Conservation (phyloP, 64 coral and sea anemone species). For the Trachythela sp. region DNA sequence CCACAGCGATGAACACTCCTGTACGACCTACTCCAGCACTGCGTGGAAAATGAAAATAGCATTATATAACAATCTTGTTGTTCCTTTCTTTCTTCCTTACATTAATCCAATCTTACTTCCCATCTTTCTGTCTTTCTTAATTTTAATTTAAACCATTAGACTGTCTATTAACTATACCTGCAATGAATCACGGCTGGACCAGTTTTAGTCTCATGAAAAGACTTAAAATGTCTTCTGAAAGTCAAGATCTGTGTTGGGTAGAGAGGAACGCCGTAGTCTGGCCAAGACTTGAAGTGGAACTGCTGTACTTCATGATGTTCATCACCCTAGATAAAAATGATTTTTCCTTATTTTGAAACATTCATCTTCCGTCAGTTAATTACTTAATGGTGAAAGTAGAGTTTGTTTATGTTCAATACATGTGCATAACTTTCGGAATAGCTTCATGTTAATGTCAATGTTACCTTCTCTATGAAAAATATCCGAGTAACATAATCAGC, state of each 20-base stretch:
- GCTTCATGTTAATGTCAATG: too few relatives aligned
- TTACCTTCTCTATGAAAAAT: background rate
- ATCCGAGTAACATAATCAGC: background rate
- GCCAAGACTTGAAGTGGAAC: background rate
- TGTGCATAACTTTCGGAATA: too few relatives aligned
- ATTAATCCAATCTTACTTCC: too few relatives aligned
- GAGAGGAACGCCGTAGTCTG: background rate
- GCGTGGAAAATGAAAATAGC: background rate
- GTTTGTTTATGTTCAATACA: background rate
- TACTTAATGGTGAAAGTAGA: too few relatives aligned
- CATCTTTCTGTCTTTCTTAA: too few relatives aligned
- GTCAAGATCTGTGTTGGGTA: background rate
- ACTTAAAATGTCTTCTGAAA: background rate
- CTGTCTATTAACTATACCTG: too few relatives aligned
- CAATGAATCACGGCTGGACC: background rate
- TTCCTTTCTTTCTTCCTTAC: too few relatives aligned
- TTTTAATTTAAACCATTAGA: too few relatives aligned
- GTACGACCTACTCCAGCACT: background rate
- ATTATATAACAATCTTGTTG: too few relatives aligned
- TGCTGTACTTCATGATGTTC: background rate
- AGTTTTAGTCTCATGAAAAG: background rate
- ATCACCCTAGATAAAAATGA: background rate
- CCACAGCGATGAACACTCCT: background rate
- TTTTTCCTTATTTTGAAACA: too few relatives aligned
- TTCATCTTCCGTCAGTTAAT: too few relatives aligned